Percentiles rank a stretch among this genome's conserved stretches.
Conservation (phyloP, 1,140 invertebrate genomes). For the Drosophila lowei region DNA sequence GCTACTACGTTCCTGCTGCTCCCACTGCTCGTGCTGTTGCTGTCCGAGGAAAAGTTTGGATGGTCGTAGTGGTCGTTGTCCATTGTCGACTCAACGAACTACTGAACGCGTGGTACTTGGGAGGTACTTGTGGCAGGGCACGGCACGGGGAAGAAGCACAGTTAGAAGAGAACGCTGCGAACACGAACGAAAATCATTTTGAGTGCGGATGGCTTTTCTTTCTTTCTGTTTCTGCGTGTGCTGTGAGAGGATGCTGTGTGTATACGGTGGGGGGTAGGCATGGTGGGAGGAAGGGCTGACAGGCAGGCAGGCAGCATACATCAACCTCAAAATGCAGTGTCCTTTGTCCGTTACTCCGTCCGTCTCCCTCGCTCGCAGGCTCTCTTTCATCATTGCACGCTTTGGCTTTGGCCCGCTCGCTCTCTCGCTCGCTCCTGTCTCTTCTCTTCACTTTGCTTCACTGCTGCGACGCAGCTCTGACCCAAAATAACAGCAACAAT, state of each 20-base stretch:
- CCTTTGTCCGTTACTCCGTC: constrained; percentile 49
- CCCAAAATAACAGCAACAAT: constrained; percentile 63
- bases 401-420: background rate
- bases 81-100: constrained; percentile 3
- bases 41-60: constrained; percentile 70
- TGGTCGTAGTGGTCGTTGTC: constrained; percentile 64
- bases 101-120: background rate
- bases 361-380: constrained; percentile 17
- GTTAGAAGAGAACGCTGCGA: constrained; percentile 7
- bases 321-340: constrained; percentile 54
- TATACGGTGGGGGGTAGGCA: constrained; percentile 25
- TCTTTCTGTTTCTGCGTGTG: background rate
- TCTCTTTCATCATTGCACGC: background rate
- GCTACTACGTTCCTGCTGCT: constrained; percentile 43
- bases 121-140: too few relatives aligned
- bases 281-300: background rate
- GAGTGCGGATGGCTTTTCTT: constrained; percentile 6
- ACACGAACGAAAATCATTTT: constrained; percentile 22
- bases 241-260: constrained; percentile 35
- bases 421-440: constrained; percentile 10
- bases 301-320: constrained; percentile 32
- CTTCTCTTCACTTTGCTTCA: too few relatives aligned
- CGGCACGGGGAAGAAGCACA: too few relatives aligned
- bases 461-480: constrained; percentile 20
- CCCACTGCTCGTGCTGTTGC: constrained; percentile 64